phyloP scores from a whole-genome alignment of 2,888 invertebrate genomes.

The Chrysolina haemoptera region DNA sequence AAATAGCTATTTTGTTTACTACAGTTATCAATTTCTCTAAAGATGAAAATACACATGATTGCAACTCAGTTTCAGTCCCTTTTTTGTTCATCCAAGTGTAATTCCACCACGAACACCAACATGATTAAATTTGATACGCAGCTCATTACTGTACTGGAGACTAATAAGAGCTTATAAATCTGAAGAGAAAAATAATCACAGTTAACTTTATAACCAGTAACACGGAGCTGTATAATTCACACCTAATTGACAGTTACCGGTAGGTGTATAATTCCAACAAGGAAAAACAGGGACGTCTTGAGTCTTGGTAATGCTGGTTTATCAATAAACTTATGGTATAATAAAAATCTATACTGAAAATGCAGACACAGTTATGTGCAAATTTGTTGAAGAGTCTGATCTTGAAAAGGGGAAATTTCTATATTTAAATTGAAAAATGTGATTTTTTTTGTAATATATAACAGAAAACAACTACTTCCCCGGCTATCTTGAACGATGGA shows the following conservation, averaged over 20 bases:
- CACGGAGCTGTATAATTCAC: slow-evolving; percentile 66
- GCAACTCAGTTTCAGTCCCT: not conserved
- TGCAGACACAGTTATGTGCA: too few relatives aligned
- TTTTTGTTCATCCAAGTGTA: not conserved
- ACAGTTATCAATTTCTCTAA: not conserved
- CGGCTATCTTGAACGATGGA: too few relatives aligned
- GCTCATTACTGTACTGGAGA: slow-evolving; percentile 43
- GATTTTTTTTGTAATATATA: too few relatives aligned
- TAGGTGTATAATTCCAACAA: slow-evolving; percentile 67
- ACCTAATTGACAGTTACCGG: slow-evolving; percentile 69
- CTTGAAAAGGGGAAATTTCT: too few relatives aligned
- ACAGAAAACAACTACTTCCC: too few relatives aligned
- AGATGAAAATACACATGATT: not conserved
- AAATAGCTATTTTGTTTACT: too few relatives aligned
- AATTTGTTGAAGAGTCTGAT: too few relatives aligned
- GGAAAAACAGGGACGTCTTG: slow-evolving; percentile 32
- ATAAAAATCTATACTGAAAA: too few relatives aligned
- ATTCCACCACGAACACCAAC: slow-evolving; percentile 15
- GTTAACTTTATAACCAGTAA: slow-evolving; percentile 54
- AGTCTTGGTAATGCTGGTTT: not conserved
- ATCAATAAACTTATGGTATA: too few relatives aligned
- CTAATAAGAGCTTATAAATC: slow-evolving; percentile 55
- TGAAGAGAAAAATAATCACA: slow-evolving; percentile 57
- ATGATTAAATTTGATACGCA: slow-evolving; percentile 39
- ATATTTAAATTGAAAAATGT: too few relatives aligned